phyloP scores from a whole-genome alignment of 2,797 vertebrate genomes.

The Cottoperca gobio region DNA sequence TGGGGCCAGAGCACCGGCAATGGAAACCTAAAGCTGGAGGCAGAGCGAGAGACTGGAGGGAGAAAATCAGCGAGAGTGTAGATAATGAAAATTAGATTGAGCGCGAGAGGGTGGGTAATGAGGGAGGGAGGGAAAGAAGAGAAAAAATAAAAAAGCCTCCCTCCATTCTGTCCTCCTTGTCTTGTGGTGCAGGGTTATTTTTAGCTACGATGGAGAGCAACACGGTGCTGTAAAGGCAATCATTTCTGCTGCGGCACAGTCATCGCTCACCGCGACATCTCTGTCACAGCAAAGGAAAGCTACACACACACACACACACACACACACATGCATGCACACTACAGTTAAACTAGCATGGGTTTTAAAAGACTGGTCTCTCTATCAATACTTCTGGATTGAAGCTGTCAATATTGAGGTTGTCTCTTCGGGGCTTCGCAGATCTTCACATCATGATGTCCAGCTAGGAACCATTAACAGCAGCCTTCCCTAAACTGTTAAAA shows the following conservation, averaged over 20 bases:
- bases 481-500: not conserved
- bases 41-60: not conserved
- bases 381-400: constrained; percentile 8
- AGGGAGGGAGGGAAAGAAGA: constrained; percentile 30
- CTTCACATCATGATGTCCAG: constrained; percentile 7
- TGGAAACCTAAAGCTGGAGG: constrained; percentile 60
- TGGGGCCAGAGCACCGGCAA: constrained; percentile 52
- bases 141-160: constrained; percentile 32
- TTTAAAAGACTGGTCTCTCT: constrained; percentile 14
- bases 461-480: constrained; percentile 2
- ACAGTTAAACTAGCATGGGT: constrained; percentile 4
- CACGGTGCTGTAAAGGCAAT: constrained; percentile 80
- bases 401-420: constrained; percentile 9
- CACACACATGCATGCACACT: constrained; percentile 14
- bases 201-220: constrained; percentile 79
- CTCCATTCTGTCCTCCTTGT: constrained; percentile 64
- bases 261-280: constrained; percentile 73
- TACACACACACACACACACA: constrained; percentile 24
- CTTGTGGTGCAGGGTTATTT: constrained; percentile 81
- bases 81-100: constrained; percentile 64
- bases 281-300: constrained; percentile 57
- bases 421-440: not conserved
- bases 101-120: constrained; percentile 56
- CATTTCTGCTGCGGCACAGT: constrained; percentile 73
- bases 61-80: constrained; percentile 32